Base-by-base conservation (phyloP, 2,113 vertebrate species). In the Clupea harengus region DNA sequence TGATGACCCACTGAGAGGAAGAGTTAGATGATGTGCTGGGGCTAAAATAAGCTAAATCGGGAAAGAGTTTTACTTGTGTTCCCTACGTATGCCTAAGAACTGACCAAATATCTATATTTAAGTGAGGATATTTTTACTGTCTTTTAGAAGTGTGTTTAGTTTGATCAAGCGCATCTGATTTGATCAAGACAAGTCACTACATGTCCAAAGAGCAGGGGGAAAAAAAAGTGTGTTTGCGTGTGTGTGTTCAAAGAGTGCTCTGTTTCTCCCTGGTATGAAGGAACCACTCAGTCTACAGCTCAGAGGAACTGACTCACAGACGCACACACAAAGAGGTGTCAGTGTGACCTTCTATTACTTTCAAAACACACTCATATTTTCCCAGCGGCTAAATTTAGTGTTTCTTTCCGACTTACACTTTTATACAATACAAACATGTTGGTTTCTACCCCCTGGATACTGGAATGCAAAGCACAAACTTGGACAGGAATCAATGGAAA, bases 351-450 rank as follows among this genome's bases (percentile, higher is more conserved):
- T 46, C 86, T 81, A 82, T 89, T 84, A 72, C 83, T 83, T 83
- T 81, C 32, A 25, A 84, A 87, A 89, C 32, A 78, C 50, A 7
- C n/a, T 88, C 82, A 87, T 84, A 85, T 88, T 92, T 90, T 91
- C 88, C 89, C 11, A 54, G 47, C 3, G 32, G 67, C 86, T 89
- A 90, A 92, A 92, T 85, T 89, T 89, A 90, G 83, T 87, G 85
- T 85, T 72, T 64, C 83, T 88, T 87, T 87, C 87, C 9, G 60
- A 89, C 64, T 45, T 90, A 82, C 86, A 85, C 84, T 81, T 89
- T 89, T 57, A 85, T 49, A 87, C 67, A 88, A 81, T 87, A 81
- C 87, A 88, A 90, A 87, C 84, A 90, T 2, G 6, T 75, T 75
- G 87, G 78, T 84, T 88, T 88, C 80, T 47, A 45, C 83, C 87